A percentile compares a stretch with the other conserved stretches of the same genome.
Evolutionary conservation across 1,140 invertebrate species (phyloP).

Genomic region (Phortica variegata): DNA sequence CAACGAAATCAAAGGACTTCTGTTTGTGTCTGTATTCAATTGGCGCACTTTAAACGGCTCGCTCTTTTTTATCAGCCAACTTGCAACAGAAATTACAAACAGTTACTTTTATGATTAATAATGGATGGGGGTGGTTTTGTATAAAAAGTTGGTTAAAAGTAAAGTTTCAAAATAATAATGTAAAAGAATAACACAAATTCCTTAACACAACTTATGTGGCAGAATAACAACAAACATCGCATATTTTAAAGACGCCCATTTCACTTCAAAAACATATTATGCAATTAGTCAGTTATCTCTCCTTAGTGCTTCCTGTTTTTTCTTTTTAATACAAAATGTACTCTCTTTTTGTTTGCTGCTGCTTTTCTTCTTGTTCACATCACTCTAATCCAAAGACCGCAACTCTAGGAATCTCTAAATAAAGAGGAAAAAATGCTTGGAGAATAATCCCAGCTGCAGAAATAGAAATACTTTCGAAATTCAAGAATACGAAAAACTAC

Average conservation of each 20-base stretch:
- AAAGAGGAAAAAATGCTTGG: conserved; percentile 14
- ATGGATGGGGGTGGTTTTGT: conserved; percentile 5
- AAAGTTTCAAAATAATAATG: conserved; percentile 20
- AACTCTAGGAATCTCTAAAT: too few relatives aligned
- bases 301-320: too few relatives aligned
- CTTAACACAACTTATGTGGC: too few relatives aligned
- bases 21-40: conserved; percentile 27
- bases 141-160: not conserved
- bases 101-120: conserved; percentile 26
- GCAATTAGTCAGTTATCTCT: too few relatives aligned
- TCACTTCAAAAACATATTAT: conserved; percentile 24
- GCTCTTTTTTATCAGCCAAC: conserved; percentile 45
- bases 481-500: conserved; percentile 1
- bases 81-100: conserved; percentile 50
- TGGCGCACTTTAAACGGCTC: conserved; percentile 35
- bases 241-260: too few relatives aligned
- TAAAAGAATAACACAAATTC: conserved; percentile 23
- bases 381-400: too few relatives aligned
- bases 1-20: conserved; percentile 6
- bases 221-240: too few relatives aligned
- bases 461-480: conserved; percentile 11
- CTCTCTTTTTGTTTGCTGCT: conserved; percentile 7
- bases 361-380: too few relatives aligned
- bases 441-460: too few relatives aligned
- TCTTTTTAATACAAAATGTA: too few relatives aligned